These are phyloP conservation scores for Cataglyphis cursor DNA, from an alignment of 2,888 invertebrate genomes.

Conservation along the genomic window DNA sequence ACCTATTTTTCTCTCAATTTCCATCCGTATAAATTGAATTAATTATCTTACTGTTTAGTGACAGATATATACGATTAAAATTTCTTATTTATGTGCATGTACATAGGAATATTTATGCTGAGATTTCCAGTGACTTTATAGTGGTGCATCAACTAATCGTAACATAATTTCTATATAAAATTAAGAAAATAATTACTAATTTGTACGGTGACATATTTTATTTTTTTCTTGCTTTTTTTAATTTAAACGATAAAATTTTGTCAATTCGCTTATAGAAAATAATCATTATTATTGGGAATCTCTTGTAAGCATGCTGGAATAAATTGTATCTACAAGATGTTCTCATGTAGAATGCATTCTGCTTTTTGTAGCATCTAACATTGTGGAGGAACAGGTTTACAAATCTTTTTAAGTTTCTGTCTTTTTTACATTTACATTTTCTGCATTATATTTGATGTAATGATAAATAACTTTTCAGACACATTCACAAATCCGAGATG, in stretches of 20 bases:
- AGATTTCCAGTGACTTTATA: slow-evolving; percentile 20
- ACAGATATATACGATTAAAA: slow-evolving; percentile 54
- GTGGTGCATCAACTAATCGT: slow-evolving; percentile 57
- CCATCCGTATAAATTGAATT: slow-evolving; percentile 57
- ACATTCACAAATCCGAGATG: slow-evolving; percentile 21
- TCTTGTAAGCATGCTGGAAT: slow-evolving; percentile 64
- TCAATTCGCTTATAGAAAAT: slow-evolving; percentile 68
- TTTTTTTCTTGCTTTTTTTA: slow-evolving; percentile 40
- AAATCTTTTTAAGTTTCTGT: slow-evolving; percentile 16
- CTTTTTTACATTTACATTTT: slow-evolving; percentile 31
- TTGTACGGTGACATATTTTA: not conserved
- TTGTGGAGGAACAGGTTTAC: slow-evolving; percentile 39
- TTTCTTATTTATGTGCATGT: slow-evolving; percentile 22
- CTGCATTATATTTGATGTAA: slow-evolving; percentile 33
- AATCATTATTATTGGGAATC: slow-evolving; percentile 60
- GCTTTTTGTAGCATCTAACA: slow-evolving; percentile 4
- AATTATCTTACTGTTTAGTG: slow-evolving; percentile 58
- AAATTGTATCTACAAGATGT: slow-evolving; percentile 65
- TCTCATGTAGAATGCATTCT: slow-evolving; percentile 20
- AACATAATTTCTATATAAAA: slow-evolving; percentile 24
- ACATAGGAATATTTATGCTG: not conserved
- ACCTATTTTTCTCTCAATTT: slow-evolving; percentile 37
- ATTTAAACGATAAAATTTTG: slow-evolving; percentile 53
- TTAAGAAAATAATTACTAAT: not conserved
- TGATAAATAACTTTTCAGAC: slow-evolving; percentile 39